Evolutionary conservation across 2,888 invertebrate genomes (phyloP), one percentile per base, ranked within the genome.

Genomic region (Candidula unifasciata): DNA sequence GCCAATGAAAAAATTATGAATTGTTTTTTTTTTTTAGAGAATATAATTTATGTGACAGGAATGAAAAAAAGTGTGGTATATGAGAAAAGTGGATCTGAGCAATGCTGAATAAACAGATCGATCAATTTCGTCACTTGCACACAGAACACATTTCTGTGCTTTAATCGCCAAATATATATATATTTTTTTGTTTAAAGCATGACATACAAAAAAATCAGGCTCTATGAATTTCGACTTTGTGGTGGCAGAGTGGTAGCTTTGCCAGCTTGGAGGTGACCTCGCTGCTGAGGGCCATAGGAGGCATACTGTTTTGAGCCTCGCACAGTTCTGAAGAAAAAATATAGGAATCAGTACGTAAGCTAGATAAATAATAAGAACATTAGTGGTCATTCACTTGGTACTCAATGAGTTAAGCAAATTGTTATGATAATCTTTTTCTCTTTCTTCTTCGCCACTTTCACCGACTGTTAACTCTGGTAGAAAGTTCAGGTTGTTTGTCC

Each of bases 271-370:
- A 85, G 85, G 66, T 87, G 80, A 54, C 87, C 88, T 77, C 89
- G 88, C 81, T 87, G 88, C 79, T 90, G 88, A 52, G 89, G 89
- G 30, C 91, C 91, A 86, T 90, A 91, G 18, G 92, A 92, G n/a
- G 92, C 89, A 88, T 92, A 92, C 87, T 90, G 91, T 86, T 90
- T 91, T n/a, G 91, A 89, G 80, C 90, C 90, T 83, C 92, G 84
- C 24, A 82, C 80, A 66, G 87, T 85, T 37, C 87, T 88, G 83
- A 16, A 83, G 24, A n/a, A 27, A n/a, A n/a, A n/a, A n/a, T n/a
- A n/a, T n/a, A n/a, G n/a, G n/a, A n/a, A n/a, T n/a, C n/a, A n/a
- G n/a, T n/a, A n/a, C n/a, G n/a, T n/a, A n/a, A n/a, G n/a, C n/a
- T n/a, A n/a, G n/a, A n/a, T n/a, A n/a, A n/a, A n/a, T n/a, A n/a